These are phyloP conservation scores for Forbesichthys papilliferus DNA, from an alignment of 2,113 vertebrate genomes.

Conservation along the genomic window DNA sequence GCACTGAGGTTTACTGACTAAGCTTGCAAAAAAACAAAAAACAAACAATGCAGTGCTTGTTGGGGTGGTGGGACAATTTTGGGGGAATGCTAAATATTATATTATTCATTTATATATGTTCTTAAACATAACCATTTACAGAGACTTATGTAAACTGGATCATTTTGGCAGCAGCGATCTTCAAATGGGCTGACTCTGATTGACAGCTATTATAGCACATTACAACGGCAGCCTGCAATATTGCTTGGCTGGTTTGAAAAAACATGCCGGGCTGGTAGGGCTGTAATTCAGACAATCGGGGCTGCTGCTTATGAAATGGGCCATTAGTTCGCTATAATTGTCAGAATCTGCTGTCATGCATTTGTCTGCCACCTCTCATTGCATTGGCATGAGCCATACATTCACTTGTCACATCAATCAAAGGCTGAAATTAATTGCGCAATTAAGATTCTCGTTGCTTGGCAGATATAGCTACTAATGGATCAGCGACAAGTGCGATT, in stretches of 20 bases:
- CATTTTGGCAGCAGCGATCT: conserved; percentile 14
- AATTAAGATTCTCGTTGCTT: conserved; percentile 79
- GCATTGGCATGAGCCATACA: conserved; percentile 61
- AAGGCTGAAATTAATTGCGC: conserved; percentile 75
- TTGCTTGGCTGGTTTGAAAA: conserved; percentile 19
- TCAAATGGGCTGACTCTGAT: conserved; percentile 17
- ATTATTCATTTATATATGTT: not conserved
- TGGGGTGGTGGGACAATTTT: conserved; percentile 3
- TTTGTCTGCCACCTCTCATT: conserved; percentile 55
- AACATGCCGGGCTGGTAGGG: conserved; percentile 17
- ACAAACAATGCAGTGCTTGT: conserved; percentile 44
- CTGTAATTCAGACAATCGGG: conserved; percentile 43
- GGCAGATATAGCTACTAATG: conserved; percentile 79
- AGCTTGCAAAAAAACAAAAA: conserved; percentile 5
- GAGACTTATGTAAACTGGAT: not conserved
- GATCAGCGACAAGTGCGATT: conserved; percentile 77
- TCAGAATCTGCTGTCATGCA: conserved; percentile 58
- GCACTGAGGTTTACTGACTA: conserved; percentile 22
- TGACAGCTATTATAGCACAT: conserved; percentile 26
- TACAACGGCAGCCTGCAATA: conserved; percentile 5
- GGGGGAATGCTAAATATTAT: not conserved
- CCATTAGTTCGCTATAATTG: conserved; percentile 66
- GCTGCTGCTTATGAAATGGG: conserved; percentile 51
- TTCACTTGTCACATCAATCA: conserved; percentile 75
- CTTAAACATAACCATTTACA: conserved; percentile 5